Base-by-base conservation (phyloP, 2,888 invertebrate genomes). In the Perizoma flavofasciatum region DNA sequence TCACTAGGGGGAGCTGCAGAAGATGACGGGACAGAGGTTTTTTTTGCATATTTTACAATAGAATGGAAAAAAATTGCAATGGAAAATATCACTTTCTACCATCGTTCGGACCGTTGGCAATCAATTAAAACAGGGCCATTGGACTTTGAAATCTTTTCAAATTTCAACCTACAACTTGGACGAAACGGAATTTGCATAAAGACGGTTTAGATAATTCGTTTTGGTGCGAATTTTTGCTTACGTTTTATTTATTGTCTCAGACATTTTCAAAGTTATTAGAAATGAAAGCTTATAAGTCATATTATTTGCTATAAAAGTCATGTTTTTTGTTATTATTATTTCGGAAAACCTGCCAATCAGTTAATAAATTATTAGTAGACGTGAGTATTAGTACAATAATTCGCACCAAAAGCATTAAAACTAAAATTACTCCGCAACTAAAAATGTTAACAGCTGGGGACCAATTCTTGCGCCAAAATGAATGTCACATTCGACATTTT, bases 321-420 rank as follows among this genome's bases (percentile, higher is more conserved):
- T n/a, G n/a, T n/a, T n/a, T n/a, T n/a, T n/a, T n/a, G n/a, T n/a
- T n/a, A n/a, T n/a, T n/a, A 8, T 39, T 8, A 39, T 39, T 9
- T 39, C 7, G 39, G 9, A 39, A 22, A 22, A 22, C 1, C 22
- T 22, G 22, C 3, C 22, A 22, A 22, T 5, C 1, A 37, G 7
- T 37, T 37, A 37, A 6, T 6, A 37, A 11, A 55, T 59, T 33
- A 59, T 59, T 59, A 63, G 59, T 63, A 11, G 22, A 43, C 56
- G 56, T 61, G 56, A 49, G 58, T 32, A 49, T 52, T 52, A 53
- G 46, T 39, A 9, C 59, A 60, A 59, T 32, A 63, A 58, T 49
- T 52, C 58, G 55, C 66, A 63, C 59, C 68, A 62, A 59, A 62
- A 41, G n/a, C 49, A 53, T 55, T 53, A 49, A 51, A 50, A 35